These are phyloP conservation scores for Ischnura elegans DNA, from an alignment of 2,888 invertebrate species.

Conservation along the genomic window DNA sequence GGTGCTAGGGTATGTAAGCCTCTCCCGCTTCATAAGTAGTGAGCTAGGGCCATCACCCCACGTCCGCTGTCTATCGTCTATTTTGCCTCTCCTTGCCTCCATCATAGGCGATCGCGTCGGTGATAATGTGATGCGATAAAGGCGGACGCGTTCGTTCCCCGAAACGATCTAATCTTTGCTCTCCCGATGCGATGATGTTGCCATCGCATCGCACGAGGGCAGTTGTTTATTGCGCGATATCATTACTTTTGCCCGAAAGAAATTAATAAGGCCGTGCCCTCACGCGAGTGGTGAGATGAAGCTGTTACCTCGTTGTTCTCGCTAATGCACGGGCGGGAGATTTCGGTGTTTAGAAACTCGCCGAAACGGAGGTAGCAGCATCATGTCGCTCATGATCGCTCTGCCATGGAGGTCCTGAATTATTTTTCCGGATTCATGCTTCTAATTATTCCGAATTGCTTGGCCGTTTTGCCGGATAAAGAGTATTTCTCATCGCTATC, in stretches of 20 bases:
- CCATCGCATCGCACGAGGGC: not conserved
- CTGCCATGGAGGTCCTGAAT: not conserved
- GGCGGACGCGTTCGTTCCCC: not conserved
- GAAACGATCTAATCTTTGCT: slow-evolving; percentile 7
- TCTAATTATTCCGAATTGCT: not conserved
- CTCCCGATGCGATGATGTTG: not conserved
- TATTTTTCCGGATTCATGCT: not conserved
- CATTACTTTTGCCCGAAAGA: not conserved
- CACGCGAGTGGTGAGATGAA: not conserved
- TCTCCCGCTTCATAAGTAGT: slow-evolving; percentile 30
- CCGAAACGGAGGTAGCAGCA: not conserved
- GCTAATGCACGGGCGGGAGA: not conserved
- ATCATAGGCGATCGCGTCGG: not conserved
- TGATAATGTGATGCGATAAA: slow-evolving; percentile 23
- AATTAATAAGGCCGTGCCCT: not conserved
- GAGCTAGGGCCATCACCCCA: slow-evolving; percentile 1
- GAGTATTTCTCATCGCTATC: too few species aligned
- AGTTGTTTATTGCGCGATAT: not conserved
- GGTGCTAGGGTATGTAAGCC: slow-evolving; percentile 12
- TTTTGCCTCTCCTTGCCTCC: not conserved
- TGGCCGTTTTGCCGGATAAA: not conserved
- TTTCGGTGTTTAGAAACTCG: not conserved
- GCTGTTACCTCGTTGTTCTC: not conserved
- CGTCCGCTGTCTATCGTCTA: not conserved
- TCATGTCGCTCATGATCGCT: not conserved